Percentiles rank a stretch among this genome's conserved stretches.
phyloP scores from a whole-genome alignment of 2,888 invertebrate species.

The Hypena proboscidalis region DNA sequence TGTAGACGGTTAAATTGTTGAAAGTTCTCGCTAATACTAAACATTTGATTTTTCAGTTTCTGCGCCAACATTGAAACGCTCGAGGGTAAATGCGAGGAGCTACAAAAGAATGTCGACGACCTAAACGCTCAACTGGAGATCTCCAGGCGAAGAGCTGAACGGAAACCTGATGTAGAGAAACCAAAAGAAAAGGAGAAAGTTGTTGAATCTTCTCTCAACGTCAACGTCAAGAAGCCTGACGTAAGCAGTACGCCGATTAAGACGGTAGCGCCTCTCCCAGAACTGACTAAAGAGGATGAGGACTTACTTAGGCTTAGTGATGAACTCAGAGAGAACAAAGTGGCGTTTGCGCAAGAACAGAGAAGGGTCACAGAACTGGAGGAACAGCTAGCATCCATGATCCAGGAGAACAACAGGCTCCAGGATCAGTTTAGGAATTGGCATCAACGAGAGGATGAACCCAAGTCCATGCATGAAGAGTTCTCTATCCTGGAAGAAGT shows the following conservation, averaged over 20 bases:
- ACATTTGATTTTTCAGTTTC: constrained; percentile 81
- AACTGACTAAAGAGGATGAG: constrained; percentile 81
- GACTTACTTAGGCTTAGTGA: constrained; percentile 86
- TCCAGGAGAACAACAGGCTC: constrained; percentile 89
- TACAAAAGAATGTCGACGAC: constrained; percentile 92
- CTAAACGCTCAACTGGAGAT: constrained; percentile 86
- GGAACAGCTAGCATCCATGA: constrained; percentile 89
- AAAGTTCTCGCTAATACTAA: no score
- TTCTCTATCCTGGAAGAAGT: constrained; percentile 94
- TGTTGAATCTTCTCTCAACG: constrained; percentile 50
- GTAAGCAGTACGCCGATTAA: constrained; percentile 67
- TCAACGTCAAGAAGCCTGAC: constrained; percentile 60
- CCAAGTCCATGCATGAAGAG: constrained; percentile 93
- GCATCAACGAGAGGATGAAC: constrained; percentile 89
- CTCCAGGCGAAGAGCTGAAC: constrained; percentile 85
- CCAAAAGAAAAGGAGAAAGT: constrained; percentile 74
- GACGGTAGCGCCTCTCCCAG: constrained; percentile 70
- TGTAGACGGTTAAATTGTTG: no score
- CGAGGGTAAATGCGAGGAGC: constrained; percentile 93
- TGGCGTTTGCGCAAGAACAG: constrained; percentile 89
- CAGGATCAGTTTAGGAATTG: constrained; percentile 89
- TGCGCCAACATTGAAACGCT: constrained; percentile 91
- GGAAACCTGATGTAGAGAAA: constrained; percentile 76
- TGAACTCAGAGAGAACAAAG: constrained; percentile 89
- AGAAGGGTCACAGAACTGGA: constrained; percentile 90